phyloP scores from a whole-genome alignment of 2,888 invertebrate species.

The Pherbina coryleti region DNA sequence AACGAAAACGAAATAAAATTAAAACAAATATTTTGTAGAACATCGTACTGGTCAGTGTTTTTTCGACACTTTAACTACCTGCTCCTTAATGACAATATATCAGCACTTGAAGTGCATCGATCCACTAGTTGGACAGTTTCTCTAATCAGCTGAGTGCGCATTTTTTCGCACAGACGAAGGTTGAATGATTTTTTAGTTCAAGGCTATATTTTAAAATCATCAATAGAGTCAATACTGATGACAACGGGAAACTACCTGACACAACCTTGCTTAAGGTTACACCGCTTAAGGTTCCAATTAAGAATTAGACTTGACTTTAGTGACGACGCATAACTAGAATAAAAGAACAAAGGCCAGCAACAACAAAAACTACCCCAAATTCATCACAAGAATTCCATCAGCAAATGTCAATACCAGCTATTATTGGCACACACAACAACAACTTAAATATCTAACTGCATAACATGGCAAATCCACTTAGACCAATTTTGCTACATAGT shows the following conservation, averaged over 20 bases:
- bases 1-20: too few species aligned
- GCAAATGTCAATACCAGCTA: background rate
- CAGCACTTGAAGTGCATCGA: too few species aligned
- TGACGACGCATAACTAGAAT: background rate
- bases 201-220: too few species aligned
- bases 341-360: background rate
- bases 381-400: background rate
- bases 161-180: too few species aligned
- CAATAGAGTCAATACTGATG: too few species aligned
- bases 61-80: too few species aligned
- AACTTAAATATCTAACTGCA: conserved; percentile 33
- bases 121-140: too few species aligned
- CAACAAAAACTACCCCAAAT: conserved; percentile 39
- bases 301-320: conserved; percentile 58
- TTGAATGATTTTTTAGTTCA: too few species aligned
- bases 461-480: conserved; percentile 66
- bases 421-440: conserved; percentile 10
- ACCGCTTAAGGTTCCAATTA: background rate
- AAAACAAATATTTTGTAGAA: too few species aligned
- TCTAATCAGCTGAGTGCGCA: too few species aligned
- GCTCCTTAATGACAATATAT: too few species aligned
- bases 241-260: background rate
- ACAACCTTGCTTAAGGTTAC: conserved; percentile 27
- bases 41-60: too few species aligned
- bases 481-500: conserved; percentile 48